Percentiles rank a stretch among this genome's conserved stretches.
Evolutionary conservation across 2,888 invertebrate species (phyloP).

Genomic region (Carcina quercana): DNA sequence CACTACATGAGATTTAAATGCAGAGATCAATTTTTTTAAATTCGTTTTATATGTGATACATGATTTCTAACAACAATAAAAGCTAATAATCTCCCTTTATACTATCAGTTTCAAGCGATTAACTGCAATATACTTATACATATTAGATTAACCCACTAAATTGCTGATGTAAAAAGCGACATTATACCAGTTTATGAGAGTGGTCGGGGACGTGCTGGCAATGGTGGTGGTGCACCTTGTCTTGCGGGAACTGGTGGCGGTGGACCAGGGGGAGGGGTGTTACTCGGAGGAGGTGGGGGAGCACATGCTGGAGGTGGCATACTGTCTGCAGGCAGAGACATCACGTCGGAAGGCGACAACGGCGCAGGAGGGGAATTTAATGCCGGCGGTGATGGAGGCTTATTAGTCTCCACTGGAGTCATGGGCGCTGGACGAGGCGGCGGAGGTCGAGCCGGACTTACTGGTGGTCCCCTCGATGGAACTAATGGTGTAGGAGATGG

Average conservation of each 20-base stretch:
- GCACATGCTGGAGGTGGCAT: conserved; percentile 80
- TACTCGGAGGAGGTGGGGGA: conserved; percentile 60
- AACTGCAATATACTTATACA: no score
- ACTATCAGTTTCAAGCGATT: no score
- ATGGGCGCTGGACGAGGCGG: conserved; percentile 46
- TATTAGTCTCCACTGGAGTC: conserved; percentile 20
- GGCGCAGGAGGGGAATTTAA: neutral
- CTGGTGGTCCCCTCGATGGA: conserved; percentile 58
- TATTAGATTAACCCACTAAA: no score
- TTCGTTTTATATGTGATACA: no score
- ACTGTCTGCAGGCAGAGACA: conserved; percentile 72
- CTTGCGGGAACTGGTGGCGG: conserved; percentile 72
- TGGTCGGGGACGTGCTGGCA: conserved; percentile 77
- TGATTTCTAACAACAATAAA: no score
- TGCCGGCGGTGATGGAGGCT: neutral
- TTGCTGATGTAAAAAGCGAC: no score
- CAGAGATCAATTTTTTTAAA: no score
- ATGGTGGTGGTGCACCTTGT: conserved; percentile 77
- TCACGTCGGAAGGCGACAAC: conserved; percentile 22
- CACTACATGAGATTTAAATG: no score
- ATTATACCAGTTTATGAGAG: neutral
- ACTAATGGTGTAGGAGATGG: conserved; percentile 69
- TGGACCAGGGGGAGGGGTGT: conserved; percentile 52
- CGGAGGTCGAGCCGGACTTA: conserved; percentile 57
- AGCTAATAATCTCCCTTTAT: no score